Evolutionary conservation across 2,888 invertebrate species (phyloP).

Genomic region (Aproaerema taeniolella): DNA sequence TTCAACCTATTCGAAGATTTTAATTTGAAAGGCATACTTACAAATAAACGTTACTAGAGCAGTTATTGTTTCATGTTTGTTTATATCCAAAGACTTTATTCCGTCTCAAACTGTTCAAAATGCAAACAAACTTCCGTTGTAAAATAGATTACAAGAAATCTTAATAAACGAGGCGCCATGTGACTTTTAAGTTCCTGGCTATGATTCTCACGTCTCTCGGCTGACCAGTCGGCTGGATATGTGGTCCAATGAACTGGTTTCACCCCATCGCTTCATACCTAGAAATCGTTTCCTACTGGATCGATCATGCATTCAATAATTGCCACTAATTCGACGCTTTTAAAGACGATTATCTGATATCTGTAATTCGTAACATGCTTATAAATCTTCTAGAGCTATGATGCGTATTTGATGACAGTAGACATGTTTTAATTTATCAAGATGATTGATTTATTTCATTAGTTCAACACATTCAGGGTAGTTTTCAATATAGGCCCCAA

Average conservation of each 20-base stretch:
- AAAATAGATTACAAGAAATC: too few relatives aligned
- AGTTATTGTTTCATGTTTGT: background rate
- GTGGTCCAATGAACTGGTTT: slow-evolving; percentile 73
- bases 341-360: slow-evolving; percentile 16
- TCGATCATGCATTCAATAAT: slow-evolving; percentile 68
- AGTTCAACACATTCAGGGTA: too few relatives aligned
- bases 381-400: background rate
- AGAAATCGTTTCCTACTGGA: slow-evolving; percentile 73
- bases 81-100: background rate
- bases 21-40: background rate
- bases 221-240: slow-evolving; percentile 65
- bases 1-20: background rate
- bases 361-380: too few relatives aligned
- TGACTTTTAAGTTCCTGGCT: slow-evolving; percentile 61
- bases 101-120: background rate
- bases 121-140: too few relatives aligned
- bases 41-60: background rate
- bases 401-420: too few relatives aligned
- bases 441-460: too few relatives aligned
- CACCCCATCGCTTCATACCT: slow-evolving; percentile 57
- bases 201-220: slow-evolving; percentile 61
- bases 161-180: slow-evolving; percentile 5
- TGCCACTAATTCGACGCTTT: slow-evolving; percentile 35
- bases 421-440: too few relatives aligned
- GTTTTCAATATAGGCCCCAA: too few relatives aligned